Evolutionary conservation across 2,797 vertebrate genomes (phyloP), one percentile per base, ranked within the genome.

Genomic region (Gallinago nigripennis): DNA sequence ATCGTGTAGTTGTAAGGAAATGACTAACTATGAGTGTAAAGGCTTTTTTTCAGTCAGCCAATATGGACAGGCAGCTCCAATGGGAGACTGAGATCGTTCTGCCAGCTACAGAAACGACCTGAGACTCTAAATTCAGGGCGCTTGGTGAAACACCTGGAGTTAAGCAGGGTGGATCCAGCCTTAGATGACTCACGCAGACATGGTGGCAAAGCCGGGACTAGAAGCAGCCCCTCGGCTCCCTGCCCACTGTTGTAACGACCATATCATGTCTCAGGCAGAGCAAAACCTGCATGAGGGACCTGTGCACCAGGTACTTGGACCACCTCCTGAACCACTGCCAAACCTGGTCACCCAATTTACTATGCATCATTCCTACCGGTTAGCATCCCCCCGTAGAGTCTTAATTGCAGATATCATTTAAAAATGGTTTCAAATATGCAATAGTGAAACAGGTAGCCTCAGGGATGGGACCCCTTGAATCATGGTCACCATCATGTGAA

Each of bases 281-380:
- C 33, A 82, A 70, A 77, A 12, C 4, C 35, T 82, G 9, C 9
- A 4, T 10, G 54, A 88, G 12, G 35, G 35, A 50, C 39, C 31
- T 0, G 0, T 3, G 12, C 0, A 3, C 30, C 45, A 31, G 24
- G 18, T 61, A 41, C 7, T 43, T 33, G 21, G 51, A 73, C 8
- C 27, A 68, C 8, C n/a, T 73, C 33, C n/a, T 18, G 27, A 70
- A 72, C 8, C 48, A 16, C 35, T 57, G 35, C 60, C 60, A 86
- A 61, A 25, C 33, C 8, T 2, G 1, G 51, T 13, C 14, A 45
- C 7, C 12, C 2, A 0, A 77, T 88, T 95, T 77, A 45, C 33
- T 70, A 0, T 2, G 6, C 3, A 2, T 25, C 25, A 37, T 37
- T 37, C 35, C 31, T 70, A 51, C 13, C 3, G 1, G 21, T 27